Evolutionary conservation across 2,888 invertebrate genomes (phyloP), one percentile per base, ranked within the genome.

Genomic region (Biston stratarius): DNA sequence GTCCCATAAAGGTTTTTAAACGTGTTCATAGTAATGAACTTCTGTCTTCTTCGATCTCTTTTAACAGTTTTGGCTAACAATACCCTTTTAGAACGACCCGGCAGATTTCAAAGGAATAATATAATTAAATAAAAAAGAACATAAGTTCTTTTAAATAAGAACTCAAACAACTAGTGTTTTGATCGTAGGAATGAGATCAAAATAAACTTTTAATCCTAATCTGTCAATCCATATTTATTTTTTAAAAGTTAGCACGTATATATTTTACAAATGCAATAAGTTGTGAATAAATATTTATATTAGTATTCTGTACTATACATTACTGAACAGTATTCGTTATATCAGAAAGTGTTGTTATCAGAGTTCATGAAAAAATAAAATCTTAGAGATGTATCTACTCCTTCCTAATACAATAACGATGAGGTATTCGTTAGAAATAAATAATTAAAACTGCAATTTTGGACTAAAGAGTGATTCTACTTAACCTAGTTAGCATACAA

Each of bases 381-480:
- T 42, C 36, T 6, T 45, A 38, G 38, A 38, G 38, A 9, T 38
- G 9, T 38, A 38, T 38, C 38, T 65, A 53, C 69, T 71, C 74
- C 76, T 67, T 74, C 71, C 74, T 59, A 70, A 68, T 75, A 45
- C 10, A 56, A 55, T 33, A 55, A 55, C 11, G 49, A 57, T 75
- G 82, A 83, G 81, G 82, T 83, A 82, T 79, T 77, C 78, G 76
- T 76, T 77, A 74, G 68, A 82, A 91, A 91, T 91, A 91, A 91
- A 88, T 71, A 68, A 72, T 91, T 87, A 89, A 83, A 81, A 87
- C 90, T 89, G 89, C 77, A 84, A 88, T 87, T 91, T 90, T 85
- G 87, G 89, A 88, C 88, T 91, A 91, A 89, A 85, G 83, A 88
- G 93, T 90, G 90, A 87, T 86, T 84, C 92, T 93, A 92, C 91